Base-by-base conservation (phyloP, 2,113 vertebrate species). In the Antechinus flavipes region DNA sequence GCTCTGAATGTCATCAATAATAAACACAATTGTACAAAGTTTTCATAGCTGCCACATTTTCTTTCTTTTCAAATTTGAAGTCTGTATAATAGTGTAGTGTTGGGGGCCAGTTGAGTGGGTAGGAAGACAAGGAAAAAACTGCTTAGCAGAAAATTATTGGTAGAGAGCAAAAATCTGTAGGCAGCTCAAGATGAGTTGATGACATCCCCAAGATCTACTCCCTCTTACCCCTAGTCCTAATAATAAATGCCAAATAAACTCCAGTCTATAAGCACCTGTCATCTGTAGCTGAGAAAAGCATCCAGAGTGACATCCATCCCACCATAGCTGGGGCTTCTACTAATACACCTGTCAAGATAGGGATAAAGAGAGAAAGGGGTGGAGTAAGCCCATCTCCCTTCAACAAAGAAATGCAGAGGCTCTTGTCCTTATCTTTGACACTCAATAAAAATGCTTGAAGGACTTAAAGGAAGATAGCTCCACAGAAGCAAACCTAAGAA, bases 401-500 rank as follows among this genome's bases (percentile, higher is more conserved):
- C n/a, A 42, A 42, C 68, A 24, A 94, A 94, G 1, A 84, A 9
- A 90, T 90, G 0, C 4, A 61, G 7, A 1, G 1, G 54, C 14
- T 46, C 14, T n/a, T 84, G 92, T 58, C 24, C 53, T 26, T 91
- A 50, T 94, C 56, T 3, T 35, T 92, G n/a, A 90, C 0, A n/a
- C 53, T n/a, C 91, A n/a, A 92, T 53, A 68, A 56, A 96, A 95
- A 53, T 49, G 19, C 91, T 76, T 95, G 61, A 94, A 25, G 89
- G 42, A 49, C 7, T 42, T 47, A 0, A 47, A 47, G 47, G 7
- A 84, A 84, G 68, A 42, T 42, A 23, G 68, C 42, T n/a, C 16
- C 16, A 23, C 19, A 42, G 68, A 22, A 42, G n/a, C n/a, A 84
- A 42, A 19, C 16, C 19, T 42, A n/a, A 84, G n/a, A 84, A 84